These are phyloP conservation scores for Apamea crenata DNA, from an alignment of 2,888 invertebrate genomes.

Conservation along the genomic window DNA sequence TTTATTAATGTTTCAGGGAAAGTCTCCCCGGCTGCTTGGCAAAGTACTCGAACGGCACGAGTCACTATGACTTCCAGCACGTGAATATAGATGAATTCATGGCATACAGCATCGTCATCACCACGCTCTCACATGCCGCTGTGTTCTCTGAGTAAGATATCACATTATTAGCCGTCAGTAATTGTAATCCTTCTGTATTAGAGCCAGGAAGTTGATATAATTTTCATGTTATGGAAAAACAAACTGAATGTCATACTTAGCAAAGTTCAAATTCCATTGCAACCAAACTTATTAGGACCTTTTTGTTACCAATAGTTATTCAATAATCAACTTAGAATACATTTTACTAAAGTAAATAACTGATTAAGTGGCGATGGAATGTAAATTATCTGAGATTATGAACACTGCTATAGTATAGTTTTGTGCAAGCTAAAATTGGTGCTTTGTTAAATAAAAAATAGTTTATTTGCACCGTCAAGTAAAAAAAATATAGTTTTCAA, in stretches of 20 bases:
- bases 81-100: constrained; percentile 63
- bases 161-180: constrained; percentile 48
- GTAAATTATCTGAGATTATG: too few relatives aligned
- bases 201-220: neutral
- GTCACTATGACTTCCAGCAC: constrained; percentile 28
- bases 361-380: too few relatives aligned
- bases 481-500: neutral
- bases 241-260: neutral
- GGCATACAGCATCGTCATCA: constrained; percentile 71
- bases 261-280: neutral
- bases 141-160: constrained; percentile 73
- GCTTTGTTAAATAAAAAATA: neutral
- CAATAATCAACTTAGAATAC: neutral
- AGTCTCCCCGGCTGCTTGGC: constrained; percentile 68
- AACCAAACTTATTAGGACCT: neutral
- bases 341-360: too few relatives aligned
- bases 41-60: constrained; percentile 71
- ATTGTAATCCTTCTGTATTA: neutral
- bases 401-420: neutral
- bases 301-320: neutral
- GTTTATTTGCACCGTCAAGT: neutral
- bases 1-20: constrained; percentile 66
- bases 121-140: constrained; percentile 77
- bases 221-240: neutral
- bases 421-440: neutral